Percentiles rank a stretch among this genome's conserved stretches.
phyloP scores from a whole-genome alignment of 2,797 vertebrate species.

The Lacerta agilis region DNA sequence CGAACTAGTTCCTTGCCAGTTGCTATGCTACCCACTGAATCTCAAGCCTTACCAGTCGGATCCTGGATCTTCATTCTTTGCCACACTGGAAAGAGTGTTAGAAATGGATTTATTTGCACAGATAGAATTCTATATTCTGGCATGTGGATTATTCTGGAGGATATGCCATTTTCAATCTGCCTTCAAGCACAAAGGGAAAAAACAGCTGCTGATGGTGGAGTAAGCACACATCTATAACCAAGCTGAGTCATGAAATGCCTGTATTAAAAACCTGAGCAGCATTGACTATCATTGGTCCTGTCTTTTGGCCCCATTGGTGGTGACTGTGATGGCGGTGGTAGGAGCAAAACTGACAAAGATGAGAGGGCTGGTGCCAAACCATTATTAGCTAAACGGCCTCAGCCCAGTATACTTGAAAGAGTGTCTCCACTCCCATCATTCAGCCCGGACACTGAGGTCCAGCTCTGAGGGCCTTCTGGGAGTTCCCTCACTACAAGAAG shows the following conservation, averaged over 20 bases:
- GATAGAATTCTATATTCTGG: neutral
- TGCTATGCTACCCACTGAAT: neutral
- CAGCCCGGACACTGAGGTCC: too few species aligned
- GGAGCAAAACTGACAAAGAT: too few species aligned
- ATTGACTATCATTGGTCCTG: neutral
- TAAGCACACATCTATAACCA: neutral
- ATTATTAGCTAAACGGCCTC: too few species aligned
- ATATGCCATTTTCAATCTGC: neutral
- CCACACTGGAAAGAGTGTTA: neutral
- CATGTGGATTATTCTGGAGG: too few species aligned
- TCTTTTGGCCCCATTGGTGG: too few species aligned
- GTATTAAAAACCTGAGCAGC: neutral
- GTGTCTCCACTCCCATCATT: too few species aligned
- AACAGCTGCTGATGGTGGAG: neutral
- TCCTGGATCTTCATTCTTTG: too few species aligned
- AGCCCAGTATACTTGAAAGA: too few species aligned
- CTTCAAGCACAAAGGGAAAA: neutral
- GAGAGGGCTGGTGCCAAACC: too few species aligned
- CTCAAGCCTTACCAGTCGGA: neutral
- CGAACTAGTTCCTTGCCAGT: neutral
- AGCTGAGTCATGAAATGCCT: neutral
- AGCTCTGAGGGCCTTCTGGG: too few species aligned
- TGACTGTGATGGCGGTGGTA: too few species aligned
- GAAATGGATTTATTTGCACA: neutral
- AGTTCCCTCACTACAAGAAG: too few species aligned